A percentile compares a stretch with the other conserved stretches of the same genome.
Conservation (phyloP, 2,113 vertebrate species). For the Carassius carassius region DNA sequence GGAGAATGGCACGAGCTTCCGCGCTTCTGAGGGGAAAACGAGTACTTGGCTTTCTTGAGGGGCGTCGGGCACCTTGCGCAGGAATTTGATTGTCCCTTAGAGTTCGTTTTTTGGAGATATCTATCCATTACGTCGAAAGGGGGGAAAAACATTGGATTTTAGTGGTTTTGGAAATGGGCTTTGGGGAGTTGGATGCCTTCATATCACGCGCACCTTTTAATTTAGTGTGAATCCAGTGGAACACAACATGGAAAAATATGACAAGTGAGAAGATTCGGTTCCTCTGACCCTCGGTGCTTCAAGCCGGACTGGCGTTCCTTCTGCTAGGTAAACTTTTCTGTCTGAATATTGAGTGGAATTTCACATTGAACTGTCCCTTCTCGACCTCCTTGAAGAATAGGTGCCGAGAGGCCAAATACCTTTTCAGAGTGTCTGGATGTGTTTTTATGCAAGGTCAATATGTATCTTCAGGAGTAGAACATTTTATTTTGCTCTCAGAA, state of each 20-base stretch:
- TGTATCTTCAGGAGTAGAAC: neutral
- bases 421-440: neutral
- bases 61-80: constrained; percentile 48
- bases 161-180: constrained; percentile 58
- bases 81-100: constrained; percentile 57
- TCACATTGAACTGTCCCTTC: constrained; percentile 6
- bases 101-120: constrained; percentile 44
- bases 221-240: constrained; percentile 54
- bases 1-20: constrained; percentile 61
- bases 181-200: constrained; percentile 47
- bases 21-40: constrained; percentile 53
- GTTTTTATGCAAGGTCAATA: constrained; percentile 18
- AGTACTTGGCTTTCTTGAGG: constrained; percentile 48
- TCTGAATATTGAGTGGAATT: neutral
- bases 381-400: constrained; percentile 1
- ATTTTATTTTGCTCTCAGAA: neutral
- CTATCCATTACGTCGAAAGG: constrained; percentile 7
- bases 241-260: constrained; percentile 61
- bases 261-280: constrained; percentile 61
- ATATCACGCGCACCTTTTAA: constrained; percentile 50
- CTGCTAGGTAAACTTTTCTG: constrained; percentile 64
- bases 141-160: constrained; percentile 46
- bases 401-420: neutral
- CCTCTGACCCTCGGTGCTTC: constrained; percentile 60
- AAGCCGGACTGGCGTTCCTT: constrained; percentile 64